A percentile compares a stretch with the other conserved stretches of the same genome.
phyloP scores from a whole-genome alignment of 2,113 vertebrate species.

The Vulpes ferrilata region DNA sequence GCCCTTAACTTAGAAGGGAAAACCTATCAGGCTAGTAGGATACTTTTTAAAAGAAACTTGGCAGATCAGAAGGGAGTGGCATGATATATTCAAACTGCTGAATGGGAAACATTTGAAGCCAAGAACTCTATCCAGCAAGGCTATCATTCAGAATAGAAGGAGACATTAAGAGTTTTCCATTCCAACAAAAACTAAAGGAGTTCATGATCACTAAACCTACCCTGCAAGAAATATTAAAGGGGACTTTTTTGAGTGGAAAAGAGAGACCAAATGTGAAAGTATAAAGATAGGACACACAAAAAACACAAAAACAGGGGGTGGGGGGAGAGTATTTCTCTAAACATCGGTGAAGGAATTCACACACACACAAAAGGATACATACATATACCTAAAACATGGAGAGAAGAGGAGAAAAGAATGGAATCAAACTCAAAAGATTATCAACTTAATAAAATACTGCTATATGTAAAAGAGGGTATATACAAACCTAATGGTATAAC shows the following conservation, averaged over 20 bases:
- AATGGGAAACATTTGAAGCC: too few species aligned
- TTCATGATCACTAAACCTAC: too few species aligned
- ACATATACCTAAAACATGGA: not conserved
- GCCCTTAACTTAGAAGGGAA: not conserved
- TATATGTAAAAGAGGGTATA: too few species aligned
- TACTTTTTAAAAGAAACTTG: not conserved
- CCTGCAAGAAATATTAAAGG: not conserved
- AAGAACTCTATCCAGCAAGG: too few species aligned
- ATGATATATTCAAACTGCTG: not conserved
- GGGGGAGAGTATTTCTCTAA: not conserved
- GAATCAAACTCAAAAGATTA: too few species aligned
- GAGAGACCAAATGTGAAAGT: not conserved
- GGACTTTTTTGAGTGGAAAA: not conserved
- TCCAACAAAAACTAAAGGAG: too few species aligned
- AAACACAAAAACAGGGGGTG: not conserved
- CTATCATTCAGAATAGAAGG: too few species aligned
- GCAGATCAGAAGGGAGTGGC: not conserved
- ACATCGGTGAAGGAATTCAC: not conserved
- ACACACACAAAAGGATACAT: not conserved
- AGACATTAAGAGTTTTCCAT: too few species aligned
- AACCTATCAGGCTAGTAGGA: not conserved
- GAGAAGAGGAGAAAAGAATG: not conserved
- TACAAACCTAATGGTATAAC: too few species aligned
- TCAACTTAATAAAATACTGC: too few species aligned
- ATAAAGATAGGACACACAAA: not conserved